Base-by-base conservation (phyloP, 1,140 invertebrate species). In the Drosophila sp. region DNA sequence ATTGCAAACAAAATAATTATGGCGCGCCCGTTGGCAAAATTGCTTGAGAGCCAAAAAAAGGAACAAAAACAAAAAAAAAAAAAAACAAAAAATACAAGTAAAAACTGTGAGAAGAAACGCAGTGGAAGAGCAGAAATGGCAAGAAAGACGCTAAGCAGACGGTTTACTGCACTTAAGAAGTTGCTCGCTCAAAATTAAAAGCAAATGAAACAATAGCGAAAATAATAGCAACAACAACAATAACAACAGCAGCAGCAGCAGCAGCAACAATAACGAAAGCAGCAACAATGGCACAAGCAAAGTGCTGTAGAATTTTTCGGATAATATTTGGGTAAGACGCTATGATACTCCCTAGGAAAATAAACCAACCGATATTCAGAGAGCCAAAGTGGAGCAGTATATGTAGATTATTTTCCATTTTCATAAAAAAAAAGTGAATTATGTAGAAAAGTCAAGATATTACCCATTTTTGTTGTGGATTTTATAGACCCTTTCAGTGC, bases 1-100 rank as follows among this genome's bases (percentile, higher is more conserved):
- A 87, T 89, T 87, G 84, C 80, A 87, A 50, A 89, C 84, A 80
- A 87, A 89, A 89, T 89, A 87, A 87, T 87, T 87, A 87, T 87
- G 84, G 84, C 80, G 84, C 84, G 80, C 84, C 72, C 66, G 66
- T 61, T 70, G 83, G 79, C 65, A 81, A 58, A 86, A 86, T 87
- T 72, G 74, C 82, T 84, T 81, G 82, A 76, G 80, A 85, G 70
- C 74, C 70, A 71, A 66, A 56, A 69, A 62, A 40, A 68, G 72
- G 63, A 66, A 58, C 60, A 77, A 60, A 44, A 73, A 2, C 11
- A 41, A n/a, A 41, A 3, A 41, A 41, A 41, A n/a, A 17, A 41
- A 41, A 3, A n/a, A 11, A 10, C 40, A 41, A 41, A 41, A 41
- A 41, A n/a, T 41, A 41, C 40, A 50, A 50, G 23, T 10, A 50